Percentiles rank a stretch among this genome's conserved stretches.
phyloP scores from a whole-genome alignment of 2,113 vertebrate genomes.

The Poicephalus gulielmi region DNA sequence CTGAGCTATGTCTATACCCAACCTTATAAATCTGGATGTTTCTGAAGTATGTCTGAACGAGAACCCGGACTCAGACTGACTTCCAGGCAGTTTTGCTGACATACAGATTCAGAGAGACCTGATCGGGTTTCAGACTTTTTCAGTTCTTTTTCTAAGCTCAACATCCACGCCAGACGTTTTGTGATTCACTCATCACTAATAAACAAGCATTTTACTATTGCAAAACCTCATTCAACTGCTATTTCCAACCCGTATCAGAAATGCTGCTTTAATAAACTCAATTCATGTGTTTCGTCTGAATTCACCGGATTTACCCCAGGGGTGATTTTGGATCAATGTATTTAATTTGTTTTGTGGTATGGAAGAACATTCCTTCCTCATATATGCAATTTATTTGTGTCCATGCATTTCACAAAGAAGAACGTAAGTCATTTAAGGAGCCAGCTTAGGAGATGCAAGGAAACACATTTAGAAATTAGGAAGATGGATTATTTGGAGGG shows the following conservation, averaged over 20 bases:
- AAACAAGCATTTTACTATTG: slow-evolving; percentile 32
- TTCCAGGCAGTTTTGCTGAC: slow-evolving; percentile 52
- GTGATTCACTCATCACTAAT: slow-evolving; percentile 57
- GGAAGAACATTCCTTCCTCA: slow-evolving; percentile 24
- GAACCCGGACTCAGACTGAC: slow-evolving; percentile 21
- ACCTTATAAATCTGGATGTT: background rate
- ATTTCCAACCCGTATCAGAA: slow-evolving; percentile 26
- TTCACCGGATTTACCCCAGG: background rate
- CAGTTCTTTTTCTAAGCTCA: slow-evolving; percentile 29
- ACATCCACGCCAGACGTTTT: background rate
- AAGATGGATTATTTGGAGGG: slow-evolving; percentile 18
- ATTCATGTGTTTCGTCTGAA: background rate
- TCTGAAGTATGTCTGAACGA: background rate
- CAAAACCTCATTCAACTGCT: background rate
- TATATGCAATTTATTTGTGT: background rate
- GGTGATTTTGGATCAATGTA: slow-evolving; percentile 27
- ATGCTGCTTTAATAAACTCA: slow-evolving; percentile 7
- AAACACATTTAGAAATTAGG: slow-evolving; percentile 20
- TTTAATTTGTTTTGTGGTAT: slow-evolving; percentile 33
- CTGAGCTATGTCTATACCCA: background rate
- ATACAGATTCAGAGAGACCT: background rate
- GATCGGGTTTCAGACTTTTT: slow-evolving; percentile 29
- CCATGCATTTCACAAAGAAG: slow-evolving; percentile 37
- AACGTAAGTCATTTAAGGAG: slow-evolving; percentile 24
- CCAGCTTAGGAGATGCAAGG: background rate